These are phyloP conservation scores for Napeogenes sylphis DNA, from an alignment of 2,888 invertebrate genomes.

Conservation along the genomic window DNA sequence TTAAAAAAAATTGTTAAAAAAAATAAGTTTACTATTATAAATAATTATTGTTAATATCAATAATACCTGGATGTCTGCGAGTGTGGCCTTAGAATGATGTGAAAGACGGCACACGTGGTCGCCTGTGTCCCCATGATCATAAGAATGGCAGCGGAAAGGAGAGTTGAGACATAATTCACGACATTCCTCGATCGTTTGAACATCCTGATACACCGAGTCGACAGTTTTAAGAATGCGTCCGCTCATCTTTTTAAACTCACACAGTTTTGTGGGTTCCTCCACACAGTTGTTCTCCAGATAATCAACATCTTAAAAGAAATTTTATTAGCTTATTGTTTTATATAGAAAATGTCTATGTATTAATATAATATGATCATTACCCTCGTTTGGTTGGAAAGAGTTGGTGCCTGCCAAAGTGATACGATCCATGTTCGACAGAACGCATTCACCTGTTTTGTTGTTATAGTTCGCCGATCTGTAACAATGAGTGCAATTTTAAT, in stretches of 20 bases:
- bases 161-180: constrained; percentile 92
- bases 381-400: constrained; percentile 84
- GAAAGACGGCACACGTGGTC: constrained; percentile 95
- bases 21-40: not conserved
- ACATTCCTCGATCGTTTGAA: constrained; percentile 91
- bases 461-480: constrained; percentile 94
- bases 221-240: constrained; percentile 95
- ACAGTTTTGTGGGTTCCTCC: constrained; percentile 94
- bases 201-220: constrained; percentile 94
- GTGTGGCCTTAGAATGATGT: constrained; percentile 92
- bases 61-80: constrained; percentile 88
- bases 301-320: constrained; percentile 75
- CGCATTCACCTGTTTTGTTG: constrained; percentile 90
- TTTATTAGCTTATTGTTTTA: constrained; percentile 13
- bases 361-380: constrained; percentile 42
- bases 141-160: constrained; percentile 93
- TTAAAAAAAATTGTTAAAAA: constrained; percentile 7
- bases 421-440: constrained; percentile 93
- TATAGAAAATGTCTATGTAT: not conserved
- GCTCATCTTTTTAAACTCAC: constrained; percentile 93
- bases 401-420: constrained; percentile 90
- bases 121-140: constrained; percentile 95
- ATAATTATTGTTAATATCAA: not conserved
- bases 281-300: constrained; percentile 96
- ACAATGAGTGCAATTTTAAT: constrained; percentile 47